Evolutionary conservation across 1,140 invertebrate genomes (phyloP).

Genomic region (Sycobia sp.): DNA sequence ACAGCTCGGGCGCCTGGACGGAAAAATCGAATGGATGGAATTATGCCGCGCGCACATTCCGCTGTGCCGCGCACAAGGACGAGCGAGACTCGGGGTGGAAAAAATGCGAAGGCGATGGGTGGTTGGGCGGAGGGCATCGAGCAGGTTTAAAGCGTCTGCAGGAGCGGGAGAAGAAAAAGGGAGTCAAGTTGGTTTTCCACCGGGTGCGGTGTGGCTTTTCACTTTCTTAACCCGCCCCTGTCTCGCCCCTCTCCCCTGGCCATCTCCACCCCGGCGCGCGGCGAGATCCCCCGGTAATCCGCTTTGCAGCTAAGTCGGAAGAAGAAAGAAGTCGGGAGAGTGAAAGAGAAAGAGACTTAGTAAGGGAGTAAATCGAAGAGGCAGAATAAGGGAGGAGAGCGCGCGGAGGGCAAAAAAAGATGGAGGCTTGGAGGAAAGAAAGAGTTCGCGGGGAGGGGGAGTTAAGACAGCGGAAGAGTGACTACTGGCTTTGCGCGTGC

Average conservation of each 20-base stretch:
- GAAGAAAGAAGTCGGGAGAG: conserved; percentile 6
- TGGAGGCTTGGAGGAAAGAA: neutral
- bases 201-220: conserved; percentile 29
- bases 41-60: conserved; percentile 13
- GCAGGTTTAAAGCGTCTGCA: too few relatives aligned
- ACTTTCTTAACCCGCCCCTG: too few relatives aligned
- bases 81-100: too few relatives aligned
- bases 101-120: too few relatives aligned
- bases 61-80: too few relatives aligned
- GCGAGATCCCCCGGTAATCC: conserved; percentile 30
- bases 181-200: conserved; percentile 28
- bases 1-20: too few relatives aligned
- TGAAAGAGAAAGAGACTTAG: conserved; percentile 1
- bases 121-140: too few relatives aligned
- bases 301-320: conserved; percentile 23
- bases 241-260: too few relatives aligned
- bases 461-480: conserved; percentile 10
- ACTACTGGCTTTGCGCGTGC: conserved; percentile 11
- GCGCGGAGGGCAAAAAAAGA: too few relatives aligned
- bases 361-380: conserved; percentile 13
- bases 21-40: conserved; percentile 25
- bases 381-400: neutral
- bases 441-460: neutral
- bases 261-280: too few relatives aligned
- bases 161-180: neutral